Percentiles rank a stretch among this genome's conserved stretches.
These are phyloP conservation scores for Volucella inflata DNA, from an alignment of 2,888 invertebrate species.

Conservation along the genomic window DNA sequence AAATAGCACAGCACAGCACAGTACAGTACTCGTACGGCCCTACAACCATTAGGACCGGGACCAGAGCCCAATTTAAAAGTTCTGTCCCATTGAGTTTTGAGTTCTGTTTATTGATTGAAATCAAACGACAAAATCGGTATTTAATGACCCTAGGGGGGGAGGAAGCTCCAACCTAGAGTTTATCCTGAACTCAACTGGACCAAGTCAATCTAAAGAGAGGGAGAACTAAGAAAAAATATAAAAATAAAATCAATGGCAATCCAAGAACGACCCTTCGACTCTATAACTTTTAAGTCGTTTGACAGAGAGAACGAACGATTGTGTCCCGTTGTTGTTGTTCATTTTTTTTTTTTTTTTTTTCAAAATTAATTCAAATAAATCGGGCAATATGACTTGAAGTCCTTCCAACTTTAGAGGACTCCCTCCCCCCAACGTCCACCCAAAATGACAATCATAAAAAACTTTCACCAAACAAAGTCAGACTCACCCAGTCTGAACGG, in stretches of 20 bases:
- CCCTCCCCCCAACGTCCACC: conserved; percentile 24
- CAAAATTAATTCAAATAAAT: conserved; percentile 75
- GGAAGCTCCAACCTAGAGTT: conserved; percentile 2
- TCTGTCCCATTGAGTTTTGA: conserved; percentile 74
- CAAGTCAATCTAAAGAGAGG: no score
- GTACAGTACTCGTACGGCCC: background rate
- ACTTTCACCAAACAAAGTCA: conserved; percentile 20
- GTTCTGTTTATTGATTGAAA: conserved; percentile 75
- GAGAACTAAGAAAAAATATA: no score
- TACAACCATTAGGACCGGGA: background rate
- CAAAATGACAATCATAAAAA: conserved; percentile 49
- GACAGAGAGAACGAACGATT: background rate
- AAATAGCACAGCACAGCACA: conserved; percentile 4
- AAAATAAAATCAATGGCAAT: no score
- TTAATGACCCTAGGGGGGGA: conserved; percentile 71
- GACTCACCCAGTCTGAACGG: background rate
- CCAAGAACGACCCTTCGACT: background rate
- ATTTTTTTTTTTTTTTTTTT: conserved; percentile 34
- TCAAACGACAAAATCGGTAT: conserved; percentile 74
- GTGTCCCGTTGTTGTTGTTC: conserved; percentile 36
- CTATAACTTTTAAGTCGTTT: conserved; percentile 14
- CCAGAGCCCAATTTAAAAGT: conserved; percentile 70
- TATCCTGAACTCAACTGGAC: conserved; percentile 17
- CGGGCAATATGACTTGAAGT: conserved; percentile 65
- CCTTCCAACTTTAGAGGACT: conserved; percentile 8